A percentile compares a stretch with the other conserved stretches of the same genome.
phyloP scores from a whole-genome alignment of 2,113 vertebrate species.

The Anolis carolinensis region DNA sequence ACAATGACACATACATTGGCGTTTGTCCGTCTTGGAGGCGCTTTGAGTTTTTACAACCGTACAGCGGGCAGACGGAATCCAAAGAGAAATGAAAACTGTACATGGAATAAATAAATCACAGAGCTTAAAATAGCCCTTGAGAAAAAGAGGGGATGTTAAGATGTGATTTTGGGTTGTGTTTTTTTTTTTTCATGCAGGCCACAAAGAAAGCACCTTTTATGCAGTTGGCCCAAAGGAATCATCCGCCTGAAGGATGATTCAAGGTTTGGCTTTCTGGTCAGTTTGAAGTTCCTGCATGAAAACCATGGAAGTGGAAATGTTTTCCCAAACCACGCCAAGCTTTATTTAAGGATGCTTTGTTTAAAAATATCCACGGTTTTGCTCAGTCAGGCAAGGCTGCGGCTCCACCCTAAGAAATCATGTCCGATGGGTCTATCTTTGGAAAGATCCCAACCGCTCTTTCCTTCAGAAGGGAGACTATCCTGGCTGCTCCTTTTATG shows the following conservation, averaged over 20 bases:
- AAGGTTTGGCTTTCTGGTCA: not conserved
- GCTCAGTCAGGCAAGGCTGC: conserved; percentile 12
- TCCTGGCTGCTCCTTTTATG: too few species aligned
- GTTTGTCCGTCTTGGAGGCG: not conserved
- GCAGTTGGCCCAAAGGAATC: not conserved
- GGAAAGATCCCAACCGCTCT: not conserved
- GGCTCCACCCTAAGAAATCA: conserved; percentile 27
- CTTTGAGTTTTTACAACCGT: not conserved
- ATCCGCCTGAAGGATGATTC: conserved; percentile 1
- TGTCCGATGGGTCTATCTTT: conserved; percentile 18
- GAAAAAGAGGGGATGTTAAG: not conserved
- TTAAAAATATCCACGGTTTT: conserved; percentile 15
- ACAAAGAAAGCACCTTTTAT: conserved; percentile 26
- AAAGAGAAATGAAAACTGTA: not conserved
- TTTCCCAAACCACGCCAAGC: not conserved
- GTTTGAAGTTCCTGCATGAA: conserved; percentile 34
- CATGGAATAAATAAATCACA: conserved; percentile 11
- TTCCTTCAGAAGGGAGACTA: not conserved
- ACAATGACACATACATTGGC: not conserved
- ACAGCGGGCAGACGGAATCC: not conserved
- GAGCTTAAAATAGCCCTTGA: conserved; percentile 14
- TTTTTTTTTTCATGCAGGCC: not conserved
- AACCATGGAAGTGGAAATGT: conserved; percentile 43
- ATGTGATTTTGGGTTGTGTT: not conserved
- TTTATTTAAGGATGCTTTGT: conserved; percentile 28